phyloP scores from a whole-genome alignment of 2,797 vertebrate species.

The Pangasius krempfi region DNA sequence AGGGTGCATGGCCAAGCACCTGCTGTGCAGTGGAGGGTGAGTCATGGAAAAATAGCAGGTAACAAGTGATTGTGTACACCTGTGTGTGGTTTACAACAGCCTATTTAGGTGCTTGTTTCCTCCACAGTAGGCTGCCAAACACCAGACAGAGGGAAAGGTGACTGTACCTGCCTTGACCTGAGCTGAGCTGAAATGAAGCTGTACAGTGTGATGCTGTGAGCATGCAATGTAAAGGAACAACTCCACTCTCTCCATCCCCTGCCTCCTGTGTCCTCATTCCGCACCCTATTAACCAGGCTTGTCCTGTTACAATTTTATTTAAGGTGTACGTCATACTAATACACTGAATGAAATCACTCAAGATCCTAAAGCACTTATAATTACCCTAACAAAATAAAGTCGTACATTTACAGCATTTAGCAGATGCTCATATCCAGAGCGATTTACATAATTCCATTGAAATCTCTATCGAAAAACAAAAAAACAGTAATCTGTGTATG shows the following conservation, averaged over 20 bases:
- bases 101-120: neutral
- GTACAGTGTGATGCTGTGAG: neutral
- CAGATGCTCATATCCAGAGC: neutral
- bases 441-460: neutral
- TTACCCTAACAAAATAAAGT: neutral
- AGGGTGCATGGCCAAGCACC: neutral
- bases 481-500: neutral
- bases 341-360: neutral
- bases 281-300: neutral
- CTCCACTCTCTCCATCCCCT: neutral
- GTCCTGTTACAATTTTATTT: neutral
- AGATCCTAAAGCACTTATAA: neutral
- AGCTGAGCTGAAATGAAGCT: neutral
- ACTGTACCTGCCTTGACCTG: neutral
- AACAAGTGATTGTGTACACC: neutral
- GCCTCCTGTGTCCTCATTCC: neutral
- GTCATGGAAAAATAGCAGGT: neutral
- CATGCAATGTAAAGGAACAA: neutral
- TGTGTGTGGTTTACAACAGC: neutral
- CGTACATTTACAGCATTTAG: no score
- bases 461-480: neutral
- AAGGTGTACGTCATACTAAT: no score
- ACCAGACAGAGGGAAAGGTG: neutral
- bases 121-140: neutral
- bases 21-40: neutral